Evolutionary conservation across 2,888 invertebrate genomes (phyloP).

Genomic region (Gibbula magus): DNA sequence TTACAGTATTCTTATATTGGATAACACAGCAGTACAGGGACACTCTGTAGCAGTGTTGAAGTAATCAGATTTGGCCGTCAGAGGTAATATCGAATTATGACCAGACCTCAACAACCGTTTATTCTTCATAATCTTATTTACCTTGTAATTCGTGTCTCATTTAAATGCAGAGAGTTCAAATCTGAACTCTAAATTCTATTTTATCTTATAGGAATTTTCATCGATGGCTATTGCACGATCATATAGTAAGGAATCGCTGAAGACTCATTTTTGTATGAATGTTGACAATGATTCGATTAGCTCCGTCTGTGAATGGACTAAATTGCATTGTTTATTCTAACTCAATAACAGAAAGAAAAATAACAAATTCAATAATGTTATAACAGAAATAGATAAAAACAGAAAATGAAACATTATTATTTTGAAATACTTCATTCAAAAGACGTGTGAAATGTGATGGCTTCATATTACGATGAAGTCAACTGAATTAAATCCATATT

Average conservation of each 20-base stretch:
- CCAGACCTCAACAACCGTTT: neutral
- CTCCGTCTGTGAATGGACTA: neutral
- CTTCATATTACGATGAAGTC: too few relatives aligned
- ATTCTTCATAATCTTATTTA: conserved; percentile 5
- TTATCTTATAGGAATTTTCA: neutral
- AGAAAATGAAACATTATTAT: too few relatives aligned
- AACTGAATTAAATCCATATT: too few relatives aligned
- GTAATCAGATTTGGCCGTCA: too few relatives aligned
- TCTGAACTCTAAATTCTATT: neutral
- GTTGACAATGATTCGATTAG: neutral
- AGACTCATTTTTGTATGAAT: conserved; percentile 1
- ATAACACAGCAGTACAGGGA: too few relatives aligned
- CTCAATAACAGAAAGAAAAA: neutral
- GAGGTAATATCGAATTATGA: too few relatives aligned
- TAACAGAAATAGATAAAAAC: neutral
- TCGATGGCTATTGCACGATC: neutral
- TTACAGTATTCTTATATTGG: too few relatives aligned
- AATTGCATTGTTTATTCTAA: conserved; percentile 13
- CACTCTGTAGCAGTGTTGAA: too few relatives aligned
- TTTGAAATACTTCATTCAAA: too few relatives aligned
- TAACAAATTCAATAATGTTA: neutral
- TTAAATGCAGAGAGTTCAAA: neutral
- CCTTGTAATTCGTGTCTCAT: neutral
- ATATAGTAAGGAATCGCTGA: neutral
- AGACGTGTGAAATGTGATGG: too few relatives aligned